These are phyloP conservation scores for Epinephelus cyanopodus DNA, from an alignment of 2,113 vertebrate genomes.

Conservation along the genomic window DNA sequence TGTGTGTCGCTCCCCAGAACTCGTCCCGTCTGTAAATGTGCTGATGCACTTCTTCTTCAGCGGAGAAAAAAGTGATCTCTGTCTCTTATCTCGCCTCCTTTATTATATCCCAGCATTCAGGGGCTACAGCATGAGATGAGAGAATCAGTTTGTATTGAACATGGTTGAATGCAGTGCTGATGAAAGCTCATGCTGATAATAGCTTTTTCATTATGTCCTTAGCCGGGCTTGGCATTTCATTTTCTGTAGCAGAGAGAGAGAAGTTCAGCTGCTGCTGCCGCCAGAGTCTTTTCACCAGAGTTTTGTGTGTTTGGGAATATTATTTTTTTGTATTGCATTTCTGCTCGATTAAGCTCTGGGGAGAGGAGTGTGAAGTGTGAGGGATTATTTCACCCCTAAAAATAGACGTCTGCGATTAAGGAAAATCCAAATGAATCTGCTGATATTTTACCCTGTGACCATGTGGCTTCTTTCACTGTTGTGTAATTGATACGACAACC, in stretches of 20 bases:
- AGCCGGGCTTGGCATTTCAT: slow-evolving; percentile 68
- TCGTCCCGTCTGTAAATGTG: slow-evolving; percentile 53
- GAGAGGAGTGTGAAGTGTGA: not conserved
- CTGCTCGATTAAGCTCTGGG: slow-evolving; percentile 34
- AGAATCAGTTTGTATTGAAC: slow-evolving; percentile 75
- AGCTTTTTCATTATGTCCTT: slow-evolving; percentile 78
- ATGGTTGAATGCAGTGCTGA: slow-evolving; percentile 75
- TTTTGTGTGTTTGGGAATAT: slow-evolving; percentile 46
- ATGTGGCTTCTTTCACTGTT: not conserved
- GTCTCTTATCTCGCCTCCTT: slow-evolving; percentile 44
- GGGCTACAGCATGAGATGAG: slow-evolving; percentile 63
- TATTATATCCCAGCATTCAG: slow-evolving; percentile 61
- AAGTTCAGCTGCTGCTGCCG: slow-evolving; percentile 6
- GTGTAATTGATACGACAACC: too few species aligned
- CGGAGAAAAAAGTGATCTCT: slow-evolving; percentile 32
- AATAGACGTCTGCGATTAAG: slow-evolving; percentile 20
- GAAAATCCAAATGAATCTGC: not conserved
- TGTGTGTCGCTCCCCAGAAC: slow-evolving; percentile 11
- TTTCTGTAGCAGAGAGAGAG: slow-evolving; percentile 50
- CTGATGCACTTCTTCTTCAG: slow-evolving; percentile 49
- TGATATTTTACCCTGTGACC: not conserved
- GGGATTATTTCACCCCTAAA: slow-evolving; percentile 13
- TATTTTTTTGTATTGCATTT: slow-evolving; percentile 46
- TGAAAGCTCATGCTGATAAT: slow-evolving; percentile 78
- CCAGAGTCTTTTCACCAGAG: slow-evolving; percentile 20